phyloP scores from a whole-genome alignment of 1,140 invertebrate genomes.

The Metopolophium dirhodum region DNA sequence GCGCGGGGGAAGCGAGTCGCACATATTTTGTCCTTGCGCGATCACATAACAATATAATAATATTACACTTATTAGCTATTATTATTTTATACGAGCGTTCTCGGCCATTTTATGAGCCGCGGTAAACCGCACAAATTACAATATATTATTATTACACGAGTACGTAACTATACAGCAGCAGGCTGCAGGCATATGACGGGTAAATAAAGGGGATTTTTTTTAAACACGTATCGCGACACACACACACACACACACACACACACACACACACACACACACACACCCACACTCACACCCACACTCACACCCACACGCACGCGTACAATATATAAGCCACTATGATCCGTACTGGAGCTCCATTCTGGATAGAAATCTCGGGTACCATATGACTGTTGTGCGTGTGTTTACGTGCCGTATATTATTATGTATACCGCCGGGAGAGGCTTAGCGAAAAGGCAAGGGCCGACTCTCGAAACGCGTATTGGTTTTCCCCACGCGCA shows the following conservation, averaged over 20 bases:
- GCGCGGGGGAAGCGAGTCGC: background rate
- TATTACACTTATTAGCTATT: background rate
- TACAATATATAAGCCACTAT: background rate
- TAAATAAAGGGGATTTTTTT: slow-evolving; percentile 10
- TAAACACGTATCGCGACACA: background rate
- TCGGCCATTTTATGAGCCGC: background rate
- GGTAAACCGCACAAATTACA: background rate
- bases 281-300: no score
- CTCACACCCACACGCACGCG: background rate
- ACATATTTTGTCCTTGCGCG: no score
- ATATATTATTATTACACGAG: background rate
- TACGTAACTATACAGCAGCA: background rate
- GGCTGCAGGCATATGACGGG: background rate
- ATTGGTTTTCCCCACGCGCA: background rate
- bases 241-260: no score
- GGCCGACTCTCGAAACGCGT: background rate
- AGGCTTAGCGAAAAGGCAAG: background rate
- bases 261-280: background rate
- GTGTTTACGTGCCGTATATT: background rate
- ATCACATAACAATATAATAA: background rate
- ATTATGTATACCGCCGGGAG: background rate
- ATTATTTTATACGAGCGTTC: background rate
- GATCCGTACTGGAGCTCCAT: background rate
- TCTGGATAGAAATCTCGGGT: slow-evolving; percentile 7
- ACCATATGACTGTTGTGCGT: background rate